Evolutionary conservation across 1,140 invertebrate genomes (phyloP).

Genomic region (Amphibalanus amphitrite): DNA sequence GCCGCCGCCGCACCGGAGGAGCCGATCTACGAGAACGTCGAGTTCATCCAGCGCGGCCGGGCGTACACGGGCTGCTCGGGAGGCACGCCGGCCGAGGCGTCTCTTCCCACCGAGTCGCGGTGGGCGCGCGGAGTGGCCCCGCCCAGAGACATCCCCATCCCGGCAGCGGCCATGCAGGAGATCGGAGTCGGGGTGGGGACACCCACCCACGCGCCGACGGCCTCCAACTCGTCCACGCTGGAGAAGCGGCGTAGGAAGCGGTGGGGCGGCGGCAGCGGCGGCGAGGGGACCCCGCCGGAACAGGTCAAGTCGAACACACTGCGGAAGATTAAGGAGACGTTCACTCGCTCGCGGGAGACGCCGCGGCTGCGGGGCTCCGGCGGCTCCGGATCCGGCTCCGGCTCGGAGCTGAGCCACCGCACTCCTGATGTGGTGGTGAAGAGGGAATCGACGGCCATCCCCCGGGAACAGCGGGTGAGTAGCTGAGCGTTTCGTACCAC

Average conservation of each 20-base stretch:
- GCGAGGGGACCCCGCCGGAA: background rate
- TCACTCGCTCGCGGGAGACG: background rate
- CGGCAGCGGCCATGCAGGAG: background rate
- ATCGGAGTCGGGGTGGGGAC: background rate
- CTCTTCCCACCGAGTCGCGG: background rate
- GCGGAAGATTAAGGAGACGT: background rate
- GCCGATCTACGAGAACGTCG: background rate
- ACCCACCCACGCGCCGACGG: too few species aligned
- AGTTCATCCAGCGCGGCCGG: background rate
- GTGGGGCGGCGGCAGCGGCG: background rate
- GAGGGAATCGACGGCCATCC: background rate
- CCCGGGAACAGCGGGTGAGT: constrained; percentile 5
- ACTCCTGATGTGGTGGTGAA: background rate
- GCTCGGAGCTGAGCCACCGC: too few species aligned
- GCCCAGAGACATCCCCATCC: background rate
- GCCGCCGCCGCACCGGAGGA: background rate
- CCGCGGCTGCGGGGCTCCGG: too few species aligned
- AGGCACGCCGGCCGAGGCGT: background rate
- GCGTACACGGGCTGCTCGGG: too few species aligned
- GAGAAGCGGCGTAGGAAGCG: background rate
- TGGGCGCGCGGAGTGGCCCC: background rate
- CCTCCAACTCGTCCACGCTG: background rate
- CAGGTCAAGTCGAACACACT: background rate
- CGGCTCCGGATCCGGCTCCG: too few species aligned
- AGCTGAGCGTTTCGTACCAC: too few species aligned